These are phyloP conservation scores for Isichthys henryi DNA, from an alignment of 2,113 vertebrate genomes.

Conservation along the genomic window DNA sequence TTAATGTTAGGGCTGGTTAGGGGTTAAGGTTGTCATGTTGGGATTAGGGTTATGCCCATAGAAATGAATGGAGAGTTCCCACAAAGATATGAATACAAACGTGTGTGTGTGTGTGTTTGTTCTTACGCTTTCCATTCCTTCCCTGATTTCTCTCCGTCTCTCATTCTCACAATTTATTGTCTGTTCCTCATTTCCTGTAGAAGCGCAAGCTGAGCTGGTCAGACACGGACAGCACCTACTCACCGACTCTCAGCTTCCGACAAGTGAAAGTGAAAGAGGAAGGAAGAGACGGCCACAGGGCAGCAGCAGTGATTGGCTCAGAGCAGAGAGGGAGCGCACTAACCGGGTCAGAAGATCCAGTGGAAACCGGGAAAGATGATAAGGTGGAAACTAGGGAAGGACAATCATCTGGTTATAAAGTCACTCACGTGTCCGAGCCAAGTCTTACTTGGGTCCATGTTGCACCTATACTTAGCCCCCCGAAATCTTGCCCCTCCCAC, in stretches of 20 bases:
- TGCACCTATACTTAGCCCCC: constrained; percentile 65
- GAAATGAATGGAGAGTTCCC: too few relatives aligned
- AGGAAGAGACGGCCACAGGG: constrained; percentile 10
- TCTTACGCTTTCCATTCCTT: background rate
- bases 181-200: constrained; percentile 31
- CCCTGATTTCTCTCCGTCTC: background rate
- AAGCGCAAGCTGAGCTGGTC: constrained; percentile 65
- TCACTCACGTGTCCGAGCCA: constrained; percentile 54
- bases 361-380: background rate
- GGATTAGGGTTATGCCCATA: too few relatives aligned
- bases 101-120: background rate
- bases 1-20: too few relatives aligned
- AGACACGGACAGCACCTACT: constrained; percentile 42
- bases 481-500: constrained; percentile 46
- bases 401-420: constrained; percentile 33
- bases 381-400: constrained; percentile 25
- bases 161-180: background rate
- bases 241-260: constrained; percentile 35
- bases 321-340: constrained; percentile 11
- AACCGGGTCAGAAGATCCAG: constrained; percentile 11
- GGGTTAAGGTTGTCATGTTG: too few relatives aligned
- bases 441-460: constrained; percentile 74
- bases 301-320: constrained; percentile 12
- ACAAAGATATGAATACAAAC: background rate
- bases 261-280: constrained; percentile 23